Evolutionary conservation across 2,797 vertebrate genomes (phyloP), one percentile per base, ranked within the genome.

Genomic region (Okamejei kenojei): DNA sequence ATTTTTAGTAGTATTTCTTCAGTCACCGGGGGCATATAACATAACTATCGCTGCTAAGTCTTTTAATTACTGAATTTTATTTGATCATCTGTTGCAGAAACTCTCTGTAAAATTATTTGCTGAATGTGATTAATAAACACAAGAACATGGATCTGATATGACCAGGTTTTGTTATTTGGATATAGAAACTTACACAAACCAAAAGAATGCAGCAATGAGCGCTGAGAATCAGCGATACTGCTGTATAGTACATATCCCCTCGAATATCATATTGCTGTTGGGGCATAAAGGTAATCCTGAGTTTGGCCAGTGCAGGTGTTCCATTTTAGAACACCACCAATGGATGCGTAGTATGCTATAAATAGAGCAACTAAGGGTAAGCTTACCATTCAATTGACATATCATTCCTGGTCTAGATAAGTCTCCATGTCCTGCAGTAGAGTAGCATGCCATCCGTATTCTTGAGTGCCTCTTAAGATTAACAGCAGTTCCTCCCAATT

Each of bases 121-220:
- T 92, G 71, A 76, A 76, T 92, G 90, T 92, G 90, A 92, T 92
- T 92, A 92, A 92, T 92, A 92, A 92, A 92, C 71, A 92, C 68
- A 74, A 74, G 23, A 74, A 74, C 15, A 76, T 92, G 71, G 63
- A 88, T 35, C 7, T 35, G 15, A n/a, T 76, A 74, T 74, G 74
- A 29, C 68, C 45, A 29, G 11, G 19, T 74, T n/a, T 54, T 10
- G 45, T 92, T 58, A 6, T 10, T 74, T 92, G 45, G 58, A n/a
- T 65, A 32, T 29, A 86, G 13, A n/a, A n/a, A 63, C 58, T 61
- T 84, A 58, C 45, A 61, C 8, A 29, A 11, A 23, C 45, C 54
- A 29, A 29, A 84, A 23, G 54, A 61, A 13, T 58, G 0, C 81
- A 29, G 54, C 23, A 84, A 23, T 21, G 21, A 13, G 82, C 63